Evolutionary conservation across 2,888 invertebrate species (phyloP).

Genomic region (Chrysodeixis includens): DNA sequence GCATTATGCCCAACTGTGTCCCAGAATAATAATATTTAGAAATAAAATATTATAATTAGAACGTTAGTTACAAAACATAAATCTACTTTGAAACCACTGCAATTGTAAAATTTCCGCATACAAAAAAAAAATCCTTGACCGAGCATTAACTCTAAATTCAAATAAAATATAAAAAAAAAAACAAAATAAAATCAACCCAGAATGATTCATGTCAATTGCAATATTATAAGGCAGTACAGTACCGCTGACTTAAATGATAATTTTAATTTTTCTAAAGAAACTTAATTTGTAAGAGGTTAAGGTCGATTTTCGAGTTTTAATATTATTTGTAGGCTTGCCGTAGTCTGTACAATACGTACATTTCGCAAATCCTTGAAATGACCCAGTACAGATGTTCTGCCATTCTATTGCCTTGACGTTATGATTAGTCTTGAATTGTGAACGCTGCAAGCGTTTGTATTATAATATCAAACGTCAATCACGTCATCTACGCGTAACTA

Average conservation of each 20-base stretch:
- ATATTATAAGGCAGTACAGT: neutral
- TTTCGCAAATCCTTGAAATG: slow-evolving; percentile 68
- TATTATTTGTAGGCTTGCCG: slow-evolving; percentile 22
- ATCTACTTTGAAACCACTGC: neutral
- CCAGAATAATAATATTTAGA: too few species aligned
- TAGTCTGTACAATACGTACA: slow-evolving; percentile 40
- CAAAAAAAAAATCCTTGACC: neutral
- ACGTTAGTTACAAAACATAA: neutral
- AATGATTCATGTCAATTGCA: slow-evolving; percentile 3
- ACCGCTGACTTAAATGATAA: neutral
- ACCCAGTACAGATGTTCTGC: slow-evolving; percentile 60
- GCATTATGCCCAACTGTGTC: too few species aligned
- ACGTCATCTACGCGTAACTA: slow-evolving; percentile 59
- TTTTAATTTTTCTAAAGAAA: neutral
- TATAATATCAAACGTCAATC: slow-evolving; percentile 58
- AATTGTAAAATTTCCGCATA: neutral
- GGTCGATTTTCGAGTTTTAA: neutral
- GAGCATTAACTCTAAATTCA: neutral
- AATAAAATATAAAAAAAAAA: neutral
- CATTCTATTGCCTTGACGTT: slow-evolving; percentile 82
- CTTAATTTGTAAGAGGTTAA: neutral
- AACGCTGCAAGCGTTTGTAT: slow-evolving; percentile 46
- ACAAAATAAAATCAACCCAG: neutral
- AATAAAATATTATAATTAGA: neutral
- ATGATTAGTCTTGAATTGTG: slow-evolving; percentile 73